Percentiles rank a stretch among this genome's conserved stretches.
phyloP scores from a whole-genome alignment of 2,113 vertebrate species.

The Rutilus rutilus region DNA sequence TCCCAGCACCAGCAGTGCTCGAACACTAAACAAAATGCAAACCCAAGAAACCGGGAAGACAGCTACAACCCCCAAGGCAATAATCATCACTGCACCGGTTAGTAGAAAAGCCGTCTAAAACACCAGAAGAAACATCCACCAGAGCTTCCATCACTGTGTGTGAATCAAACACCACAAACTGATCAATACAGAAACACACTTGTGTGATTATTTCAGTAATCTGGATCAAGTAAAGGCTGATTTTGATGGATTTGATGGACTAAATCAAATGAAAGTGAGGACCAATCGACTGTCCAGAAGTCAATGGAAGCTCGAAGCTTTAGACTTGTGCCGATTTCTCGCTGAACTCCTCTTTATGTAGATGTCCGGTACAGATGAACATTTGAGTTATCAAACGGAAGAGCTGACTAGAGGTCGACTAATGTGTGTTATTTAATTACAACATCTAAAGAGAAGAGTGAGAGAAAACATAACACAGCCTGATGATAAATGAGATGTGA shows the following conservation, averaged over 20 bases:
- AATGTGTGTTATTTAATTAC: not conserved
- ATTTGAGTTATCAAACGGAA: not conserved
- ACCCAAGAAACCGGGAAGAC: constrained; percentile 18
- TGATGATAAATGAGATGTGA: too few species aligned
- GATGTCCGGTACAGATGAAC: not conserved
- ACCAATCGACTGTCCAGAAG: constrained; percentile 4
- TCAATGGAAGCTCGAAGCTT: constrained; percentile 64
- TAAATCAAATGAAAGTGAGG: constrained; percentile 8
- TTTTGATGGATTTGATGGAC: not conserved
- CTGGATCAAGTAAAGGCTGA: not conserved
- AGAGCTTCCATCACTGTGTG: constrained; percentile 63
- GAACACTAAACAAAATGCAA: constrained; percentile 48
- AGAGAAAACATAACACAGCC: too few species aligned
- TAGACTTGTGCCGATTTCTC: constrained; percentile 65
- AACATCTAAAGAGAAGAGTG: too few species aligned
- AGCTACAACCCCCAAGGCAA: constrained; percentile 54
- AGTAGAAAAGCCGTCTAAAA: constrained; percentile 58
- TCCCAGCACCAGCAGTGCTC: constrained; percentile 8
- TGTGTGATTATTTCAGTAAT: not conserved
- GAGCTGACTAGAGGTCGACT: not conserved
- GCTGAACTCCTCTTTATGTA: not conserved
- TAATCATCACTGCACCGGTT: constrained; percentile 55
- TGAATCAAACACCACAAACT: not conserved
- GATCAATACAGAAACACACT: constrained; percentile 3
- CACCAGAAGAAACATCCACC: constrained; percentile 7